Percentiles rank a stretch among this genome's conserved stretches.
Conservation (phyloP, 2,113 vertebrate species). For the Bubo scandiacus region DNA sequence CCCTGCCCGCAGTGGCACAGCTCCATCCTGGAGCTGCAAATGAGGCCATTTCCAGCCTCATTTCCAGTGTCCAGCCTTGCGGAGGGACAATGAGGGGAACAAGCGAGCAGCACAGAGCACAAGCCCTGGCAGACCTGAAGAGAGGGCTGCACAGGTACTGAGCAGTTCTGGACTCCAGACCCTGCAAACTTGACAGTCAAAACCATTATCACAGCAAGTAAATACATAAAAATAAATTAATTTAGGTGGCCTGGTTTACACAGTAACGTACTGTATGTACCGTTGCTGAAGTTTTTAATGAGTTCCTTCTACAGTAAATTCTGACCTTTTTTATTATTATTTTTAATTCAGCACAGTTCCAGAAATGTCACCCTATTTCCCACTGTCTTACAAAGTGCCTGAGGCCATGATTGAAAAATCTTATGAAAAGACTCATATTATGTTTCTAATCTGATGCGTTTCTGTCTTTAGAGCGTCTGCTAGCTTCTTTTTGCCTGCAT, state of each 20-base stretch:
- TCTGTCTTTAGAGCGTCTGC: neutral
- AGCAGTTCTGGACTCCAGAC: neutral
- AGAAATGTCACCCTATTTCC: constrained; percentile 18
- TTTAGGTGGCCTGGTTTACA: neutral
- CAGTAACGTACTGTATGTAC: neutral
- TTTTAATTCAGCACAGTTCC: constrained; percentile 8
- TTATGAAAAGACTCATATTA: neutral
- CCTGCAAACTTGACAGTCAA: neutral
- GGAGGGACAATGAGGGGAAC: neutral
- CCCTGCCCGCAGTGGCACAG: neutral
- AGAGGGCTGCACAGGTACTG: neutral
- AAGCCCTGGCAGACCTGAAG: neutral
- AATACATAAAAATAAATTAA: neutral
- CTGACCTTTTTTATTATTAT: neutral
- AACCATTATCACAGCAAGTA: neutral
- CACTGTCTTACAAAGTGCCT: neutral
- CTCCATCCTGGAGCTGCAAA: neutral
- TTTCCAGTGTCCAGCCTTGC: neutral
- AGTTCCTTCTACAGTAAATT: neutral
- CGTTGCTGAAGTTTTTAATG: neutral
- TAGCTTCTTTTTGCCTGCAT: neutral
- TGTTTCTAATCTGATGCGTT: neutral
- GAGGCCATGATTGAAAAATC: neutral
- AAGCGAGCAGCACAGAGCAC: neutral
- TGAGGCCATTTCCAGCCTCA: neutral